phyloP scores from a whole-genome alignment of 2,888 invertebrate species.

The Andrena trimmerana region DNA sequence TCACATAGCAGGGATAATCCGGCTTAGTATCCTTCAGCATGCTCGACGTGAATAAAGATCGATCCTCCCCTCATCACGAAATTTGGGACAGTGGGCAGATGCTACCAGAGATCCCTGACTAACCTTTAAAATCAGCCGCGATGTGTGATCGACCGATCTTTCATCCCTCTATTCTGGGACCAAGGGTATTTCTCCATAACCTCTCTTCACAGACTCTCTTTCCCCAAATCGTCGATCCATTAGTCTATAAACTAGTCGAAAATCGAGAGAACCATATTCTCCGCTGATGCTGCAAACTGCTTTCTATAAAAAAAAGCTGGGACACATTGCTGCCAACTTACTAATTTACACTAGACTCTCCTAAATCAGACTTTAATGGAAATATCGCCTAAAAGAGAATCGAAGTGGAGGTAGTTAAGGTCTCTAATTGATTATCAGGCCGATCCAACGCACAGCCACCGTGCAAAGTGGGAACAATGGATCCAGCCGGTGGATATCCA shows the following conservation, averaged over 20 bases:
- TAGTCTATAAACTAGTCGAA: no score
- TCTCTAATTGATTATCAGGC: constrained; percentile 52
- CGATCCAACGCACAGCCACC: constrained; percentile 14
- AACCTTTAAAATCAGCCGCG: constrained; percentile 53
- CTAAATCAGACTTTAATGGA: not conserved
- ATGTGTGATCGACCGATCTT: constrained; percentile 39
- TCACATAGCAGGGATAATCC: constrained; percentile 83
- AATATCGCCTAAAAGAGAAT: not conserved
- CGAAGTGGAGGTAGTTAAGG: constrained; percentile 20
- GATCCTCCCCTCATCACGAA: constrained; percentile 61
- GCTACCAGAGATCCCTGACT: constrained; percentile 67
- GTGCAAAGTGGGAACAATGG: constrained; percentile 44
- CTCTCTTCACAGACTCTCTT: no score
- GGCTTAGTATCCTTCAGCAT: constrained; percentile 80
- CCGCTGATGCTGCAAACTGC: no score
- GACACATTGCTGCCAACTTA: not conserved
- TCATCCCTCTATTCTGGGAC: not conserved
- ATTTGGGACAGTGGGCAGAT: constrained; percentile 74
- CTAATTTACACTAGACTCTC: not conserved
- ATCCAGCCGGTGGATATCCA: constrained; percentile 25
- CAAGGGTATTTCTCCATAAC: no score
- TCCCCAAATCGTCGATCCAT: no score
- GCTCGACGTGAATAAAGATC: constrained; percentile 75
- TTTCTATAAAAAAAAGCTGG: no score
- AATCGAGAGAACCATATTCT: no score